Evolutionary conservation across 2,888 invertebrate species (phyloP).

Genomic region (Torymus tubicola): DNA sequence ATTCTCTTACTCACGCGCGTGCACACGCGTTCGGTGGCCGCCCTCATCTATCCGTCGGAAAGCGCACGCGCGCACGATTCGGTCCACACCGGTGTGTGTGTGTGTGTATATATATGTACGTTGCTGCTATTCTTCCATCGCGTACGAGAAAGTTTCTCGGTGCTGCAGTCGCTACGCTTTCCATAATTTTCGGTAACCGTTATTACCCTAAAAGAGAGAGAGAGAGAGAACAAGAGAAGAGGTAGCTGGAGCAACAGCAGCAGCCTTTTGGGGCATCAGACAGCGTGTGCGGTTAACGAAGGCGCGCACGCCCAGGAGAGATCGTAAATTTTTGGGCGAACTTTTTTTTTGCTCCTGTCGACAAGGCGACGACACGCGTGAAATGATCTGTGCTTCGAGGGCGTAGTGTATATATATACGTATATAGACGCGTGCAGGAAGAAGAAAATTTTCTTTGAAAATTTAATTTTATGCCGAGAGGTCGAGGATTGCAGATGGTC

Average conservation of each 20-base stretch:
- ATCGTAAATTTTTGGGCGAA: constrained; percentile 41
- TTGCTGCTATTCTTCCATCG: not conserved
- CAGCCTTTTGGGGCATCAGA: not conserved
- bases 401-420: no score
- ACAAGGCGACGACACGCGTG: constrained; percentile 4
- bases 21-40: no score
- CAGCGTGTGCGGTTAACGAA: not conserved
- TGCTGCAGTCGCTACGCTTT: constrained; percentile 10
- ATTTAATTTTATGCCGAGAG: not conserved
- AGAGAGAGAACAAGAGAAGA: no score
- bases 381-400: constrained; percentile 24
- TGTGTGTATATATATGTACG: no score
- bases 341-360: constrained; percentile 14
- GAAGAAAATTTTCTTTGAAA: not conserved
- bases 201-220: no score
- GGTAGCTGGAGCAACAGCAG: not conserved
- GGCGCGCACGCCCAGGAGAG: constrained; percentile 1
- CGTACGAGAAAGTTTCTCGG: not conserved
- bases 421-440: no score
- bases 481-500: no score
- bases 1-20: no score
- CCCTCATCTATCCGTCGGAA: constrained; percentile 36
- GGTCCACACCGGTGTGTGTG: constrained; percentile 11
- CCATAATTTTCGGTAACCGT: constrained; percentile 27
- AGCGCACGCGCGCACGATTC: constrained; percentile 18